phyloP scores from a whole-genome alignment of 2,797 vertebrate genomes.

The Lepus oiostolus region DNA sequence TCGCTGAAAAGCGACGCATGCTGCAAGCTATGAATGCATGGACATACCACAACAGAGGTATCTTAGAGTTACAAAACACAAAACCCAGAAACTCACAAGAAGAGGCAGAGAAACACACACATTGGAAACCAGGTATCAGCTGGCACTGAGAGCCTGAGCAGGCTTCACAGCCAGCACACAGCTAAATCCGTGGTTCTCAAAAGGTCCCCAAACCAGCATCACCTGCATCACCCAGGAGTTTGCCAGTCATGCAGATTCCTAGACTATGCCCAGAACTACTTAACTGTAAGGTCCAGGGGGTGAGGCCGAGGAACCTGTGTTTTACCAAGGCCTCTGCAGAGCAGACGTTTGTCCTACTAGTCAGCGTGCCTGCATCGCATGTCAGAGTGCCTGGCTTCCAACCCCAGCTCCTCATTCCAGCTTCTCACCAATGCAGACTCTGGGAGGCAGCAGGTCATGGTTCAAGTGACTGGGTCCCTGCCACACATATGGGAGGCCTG shows the following conservation, averaged over 20 bases:
- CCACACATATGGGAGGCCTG: too few relatives aligned
- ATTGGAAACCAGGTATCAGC: neutral
- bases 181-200: neutral
- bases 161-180: neutral
- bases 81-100: slow-evolving; percentile 24
- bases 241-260: neutral
- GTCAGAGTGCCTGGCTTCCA: too few relatives aligned
- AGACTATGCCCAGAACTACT: neutral
- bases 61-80: neutral
- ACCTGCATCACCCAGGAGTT: neutral
- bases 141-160: neutral
- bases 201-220: neutral
- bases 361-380: too few relatives aligned
- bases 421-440: too few relatives aligned
- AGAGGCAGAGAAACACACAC: slow-evolving; percentile 1
- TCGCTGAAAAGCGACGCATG: neutral
- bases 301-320: neutral
- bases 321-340: neutral
- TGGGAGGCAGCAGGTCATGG: too few relatives aligned
- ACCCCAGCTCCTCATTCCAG: too few relatives aligned
- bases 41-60: neutral
- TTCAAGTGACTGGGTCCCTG: too few relatives aligned
- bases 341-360: too few relatives aligned
- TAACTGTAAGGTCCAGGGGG: neutral
- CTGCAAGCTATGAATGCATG: neutral